These are phyloP conservation scores for Petrocephalus sullivani DNA, from an alignment of 2,797 vertebrate species.

Conservation along the genomic window DNA sequence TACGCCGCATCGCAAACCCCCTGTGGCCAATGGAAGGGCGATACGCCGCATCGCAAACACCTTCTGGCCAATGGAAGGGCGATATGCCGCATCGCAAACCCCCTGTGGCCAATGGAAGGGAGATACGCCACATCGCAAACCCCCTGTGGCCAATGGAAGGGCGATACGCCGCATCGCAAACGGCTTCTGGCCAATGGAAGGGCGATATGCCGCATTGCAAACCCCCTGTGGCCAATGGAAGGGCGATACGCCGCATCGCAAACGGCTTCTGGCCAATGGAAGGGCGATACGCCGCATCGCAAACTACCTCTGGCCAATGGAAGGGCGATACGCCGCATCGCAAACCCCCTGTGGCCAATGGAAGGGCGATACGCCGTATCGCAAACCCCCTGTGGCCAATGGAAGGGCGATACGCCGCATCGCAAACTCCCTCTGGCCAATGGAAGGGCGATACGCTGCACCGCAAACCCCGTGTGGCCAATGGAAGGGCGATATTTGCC, in stretches of 20 bases:
- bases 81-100: not conserved
- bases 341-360: too few relatives aligned
- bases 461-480: not conserved
- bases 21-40: not conserved
- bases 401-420: too few relatives aligned
- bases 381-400: too few relatives aligned
- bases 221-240: not conserved
- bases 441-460: not conserved
- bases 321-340: too few relatives aligned
- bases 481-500: not conserved
- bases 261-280: too few relatives aligned
- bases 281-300: too few relatives aligned
- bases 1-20: not conserved
- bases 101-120: not conserved
- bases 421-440: too few relatives aligned
- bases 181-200: not conserved
- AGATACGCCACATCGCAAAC: not conserved
- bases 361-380: too few relatives aligned
- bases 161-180: not conserved
- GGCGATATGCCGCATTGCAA: not conserved
- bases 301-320: too few relatives aligned
- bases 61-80: not conserved
- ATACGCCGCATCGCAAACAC: not conserved
- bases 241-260: not conserved
- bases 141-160: not conserved